These are phyloP conservation scores for Remorina albescens DNA, from an alignment of 2,797 vertebrate species.

Conservation along the genomic window DNA sequence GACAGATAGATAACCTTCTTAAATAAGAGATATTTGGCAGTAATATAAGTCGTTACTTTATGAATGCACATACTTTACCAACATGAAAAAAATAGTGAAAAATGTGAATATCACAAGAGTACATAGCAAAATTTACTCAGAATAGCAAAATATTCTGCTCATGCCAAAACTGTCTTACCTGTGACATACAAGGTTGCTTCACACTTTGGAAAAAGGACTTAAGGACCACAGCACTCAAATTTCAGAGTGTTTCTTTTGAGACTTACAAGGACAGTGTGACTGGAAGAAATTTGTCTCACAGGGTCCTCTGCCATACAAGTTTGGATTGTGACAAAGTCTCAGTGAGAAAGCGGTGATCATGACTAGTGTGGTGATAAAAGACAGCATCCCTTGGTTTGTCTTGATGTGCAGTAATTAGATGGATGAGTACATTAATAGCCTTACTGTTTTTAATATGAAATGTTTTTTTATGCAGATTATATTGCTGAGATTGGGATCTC, in stretches of 20 bases:
- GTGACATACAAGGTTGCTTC: slow-evolving; percentile 4
- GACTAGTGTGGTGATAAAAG: neutral
- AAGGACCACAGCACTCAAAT: neutral
- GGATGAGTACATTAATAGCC: neutral
- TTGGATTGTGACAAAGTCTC: neutral
- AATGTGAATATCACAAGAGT: neutral
- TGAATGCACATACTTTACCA: neutral
- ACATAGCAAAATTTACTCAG: too few relatives aligned
- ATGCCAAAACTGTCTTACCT: neutral
- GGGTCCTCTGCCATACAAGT: neutral
- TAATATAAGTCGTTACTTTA: neutral
- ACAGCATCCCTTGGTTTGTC: too few relatives aligned
- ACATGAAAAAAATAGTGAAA: neutral
- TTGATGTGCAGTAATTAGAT: neutral
- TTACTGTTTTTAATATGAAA: too few relatives aligned
- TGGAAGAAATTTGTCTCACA: neutral
- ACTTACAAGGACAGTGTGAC: slow-evolving; percentile 23
- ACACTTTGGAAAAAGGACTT: neutral
- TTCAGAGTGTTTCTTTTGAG: neutral
- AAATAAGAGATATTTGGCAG: neutral
- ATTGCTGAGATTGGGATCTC: too few relatives aligned
- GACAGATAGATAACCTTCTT: neutral
- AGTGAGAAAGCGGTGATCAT: neutral
- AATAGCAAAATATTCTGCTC: neutral
- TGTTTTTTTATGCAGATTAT: too few relatives aligned